Evolutionary conservation across 2,888 invertebrate genomes (phyloP), one percentile per base, ranked within the genome.

Genomic region (Odontocolon sp.): DNA sequence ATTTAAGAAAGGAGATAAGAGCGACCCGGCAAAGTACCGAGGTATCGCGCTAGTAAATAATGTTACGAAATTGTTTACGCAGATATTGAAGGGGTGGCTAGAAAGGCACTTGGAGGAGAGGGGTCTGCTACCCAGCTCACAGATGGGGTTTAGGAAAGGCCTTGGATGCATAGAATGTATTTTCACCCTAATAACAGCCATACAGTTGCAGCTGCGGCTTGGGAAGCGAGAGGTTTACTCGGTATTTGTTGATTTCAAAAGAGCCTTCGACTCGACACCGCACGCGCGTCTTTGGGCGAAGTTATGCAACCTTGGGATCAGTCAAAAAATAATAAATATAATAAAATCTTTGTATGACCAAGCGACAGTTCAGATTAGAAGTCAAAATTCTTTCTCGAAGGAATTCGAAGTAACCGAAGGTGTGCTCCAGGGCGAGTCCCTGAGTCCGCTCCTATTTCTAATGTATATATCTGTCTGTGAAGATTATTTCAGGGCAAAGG

Each of bases 21-120:
- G 33, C 16, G 66, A 76, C 18, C 81, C 81, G 5, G 1, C 14
- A 4, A 83, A 83, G 38, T 82, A 81, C 63, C 38, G 81, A 28
- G 80, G 80, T 6, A 83, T 82, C 9, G 69, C 80, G 1, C 67
- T 84, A 1, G 33, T 76, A 2, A 80, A 80, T 9, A 71, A 66
- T 14, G 16, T 63, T 2, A 36, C 76, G 5, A 84, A 84, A 66
- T 28, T 84, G 3, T 80, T 76, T 23, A 81, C 83, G 2, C 11
- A 38, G 1, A 38, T 82, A 0, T 18, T 82, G 6, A 16, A 63
- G 2, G 31, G 67, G 9, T 36, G 80, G n/a, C 21, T 82, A 6
- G 8, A 33, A 2, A 21, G 9, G 0, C 77, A 73, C 76, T 57
- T 57, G 11, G 64, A 75, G 8, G 26, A 40, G 9, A 33, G 54